Percentiles rank a stretch among this genome's conserved stretches.
These are phyloP conservation scores for Mesorhabditis sp. DNA, from an alignment of 2,888 invertebrate species.

Conservation along the genomic window DNA sequence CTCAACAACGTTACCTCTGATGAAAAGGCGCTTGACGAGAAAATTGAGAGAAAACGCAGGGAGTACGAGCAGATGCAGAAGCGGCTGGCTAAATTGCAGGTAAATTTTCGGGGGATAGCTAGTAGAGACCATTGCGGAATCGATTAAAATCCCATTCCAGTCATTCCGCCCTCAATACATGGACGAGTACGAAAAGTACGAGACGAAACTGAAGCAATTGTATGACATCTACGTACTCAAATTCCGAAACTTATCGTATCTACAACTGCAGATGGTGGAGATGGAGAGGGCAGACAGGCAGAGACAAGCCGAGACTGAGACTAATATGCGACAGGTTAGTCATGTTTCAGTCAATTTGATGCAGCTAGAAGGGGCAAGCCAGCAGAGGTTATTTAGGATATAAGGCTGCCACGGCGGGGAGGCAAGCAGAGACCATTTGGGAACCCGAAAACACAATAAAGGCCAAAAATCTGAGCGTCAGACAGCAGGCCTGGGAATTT, in stretches of 20 bases:
- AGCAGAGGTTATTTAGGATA: too few species aligned
- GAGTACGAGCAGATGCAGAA: slow-evolving; percentile 90
- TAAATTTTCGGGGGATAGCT: slow-evolving; percentile 14
- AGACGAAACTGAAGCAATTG: slow-evolving; percentile 76
- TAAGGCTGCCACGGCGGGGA: too few species aligned
- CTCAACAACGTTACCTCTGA: slow-evolving; percentile 82
- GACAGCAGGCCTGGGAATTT: too few species aligned
- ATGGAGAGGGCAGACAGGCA: slow-evolving; percentile 76
- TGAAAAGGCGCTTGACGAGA: slow-evolving; percentile 81
- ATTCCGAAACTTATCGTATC: slow-evolving; percentile 79
- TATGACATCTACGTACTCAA: slow-evolving; percentile 74
- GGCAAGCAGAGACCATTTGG: too few species aligned
- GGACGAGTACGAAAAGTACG: slow-evolving; percentile 86
- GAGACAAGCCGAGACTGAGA: slow-evolving; percentile 64
- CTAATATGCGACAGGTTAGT: slow-evolving; percentile 64
- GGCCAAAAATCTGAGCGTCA: too few species aligned
- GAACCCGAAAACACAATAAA: too few species aligned
- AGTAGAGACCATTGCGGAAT: slow-evolving; percentile 7
- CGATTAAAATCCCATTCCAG: slow-evolving; percentile 22
- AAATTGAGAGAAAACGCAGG: slow-evolving; percentile 81
- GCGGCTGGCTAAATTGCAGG: slow-evolving; percentile 84
- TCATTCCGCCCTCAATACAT: slow-evolving; percentile 79
- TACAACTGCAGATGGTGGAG: slow-evolving; percentile 81
- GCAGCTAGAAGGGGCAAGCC: too few species aligned
- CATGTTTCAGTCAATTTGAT: too few species aligned